These are phyloP conservation scores for Cyphomyrmex costatus DNA, from an alignment of 1,140 invertebrate genomes.

Conservation along the genomic window DNA sequence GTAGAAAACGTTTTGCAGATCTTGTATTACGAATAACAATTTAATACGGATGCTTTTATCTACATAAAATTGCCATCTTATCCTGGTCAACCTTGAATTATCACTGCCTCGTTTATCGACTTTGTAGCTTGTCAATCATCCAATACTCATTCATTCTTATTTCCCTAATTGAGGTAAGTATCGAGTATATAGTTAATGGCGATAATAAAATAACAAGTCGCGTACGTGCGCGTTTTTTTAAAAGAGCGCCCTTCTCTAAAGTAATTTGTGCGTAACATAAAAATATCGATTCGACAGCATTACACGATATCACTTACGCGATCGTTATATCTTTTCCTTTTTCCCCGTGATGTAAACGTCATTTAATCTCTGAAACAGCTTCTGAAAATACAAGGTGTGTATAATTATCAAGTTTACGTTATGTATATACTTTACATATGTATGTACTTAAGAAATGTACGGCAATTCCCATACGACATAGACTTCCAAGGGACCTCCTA, in stretches of 20 bases:
- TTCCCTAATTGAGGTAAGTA: constrained; percentile 18
- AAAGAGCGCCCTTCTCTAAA: background rate
- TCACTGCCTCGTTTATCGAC: constrained; percentile 3
- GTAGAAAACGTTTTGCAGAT: background rate
- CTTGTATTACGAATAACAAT: background rate
- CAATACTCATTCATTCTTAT: constrained; percentile 10
- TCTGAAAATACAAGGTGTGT: background rate
- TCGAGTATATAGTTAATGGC: constrained; percentile 2
- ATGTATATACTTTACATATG: too few species aligned
- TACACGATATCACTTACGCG: constrained; percentile 19
- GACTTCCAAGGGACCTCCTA: too few species aligned
- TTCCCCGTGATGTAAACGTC: background rate
- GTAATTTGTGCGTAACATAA: background rate
- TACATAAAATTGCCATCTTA: constrained; percentile 28
- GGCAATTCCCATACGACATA: too few species aligned
- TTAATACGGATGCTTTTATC: background rate
- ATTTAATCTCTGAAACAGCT: background rate
- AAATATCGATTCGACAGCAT: constrained; percentile 17
- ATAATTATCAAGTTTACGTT: background rate
- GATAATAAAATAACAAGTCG: constrained; percentile 6
- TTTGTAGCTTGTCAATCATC: constrained; percentile 25
- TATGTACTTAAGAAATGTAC: too few species aligned
- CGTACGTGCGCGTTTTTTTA: background rate
- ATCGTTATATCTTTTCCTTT: constrained; percentile 1
- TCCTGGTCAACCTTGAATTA: constrained; percentile 6